phyloP scores from a whole-genome alignment of 2,797 vertebrate genomes.

The Ispidina lecontei region DNA sequence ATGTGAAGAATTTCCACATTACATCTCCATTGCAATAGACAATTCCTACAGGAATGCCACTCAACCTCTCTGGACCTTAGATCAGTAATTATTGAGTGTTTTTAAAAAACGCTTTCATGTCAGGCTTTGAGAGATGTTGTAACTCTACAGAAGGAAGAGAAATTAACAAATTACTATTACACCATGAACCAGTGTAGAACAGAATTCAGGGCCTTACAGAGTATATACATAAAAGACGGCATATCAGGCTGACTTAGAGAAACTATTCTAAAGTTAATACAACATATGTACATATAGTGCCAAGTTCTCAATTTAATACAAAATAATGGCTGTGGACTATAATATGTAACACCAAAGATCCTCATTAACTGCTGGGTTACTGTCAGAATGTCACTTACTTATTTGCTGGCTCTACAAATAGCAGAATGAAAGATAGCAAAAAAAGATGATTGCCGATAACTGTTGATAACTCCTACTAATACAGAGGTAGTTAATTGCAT shows the following conservation, averaged over 20 bases:
- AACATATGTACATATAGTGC: background rate
- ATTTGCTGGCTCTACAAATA: background rate
- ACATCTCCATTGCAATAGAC: background rate
- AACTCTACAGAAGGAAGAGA: background rate
- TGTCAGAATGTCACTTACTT: conserved; percentile 16
- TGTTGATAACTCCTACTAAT: background rate
- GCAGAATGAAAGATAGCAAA: background rate
- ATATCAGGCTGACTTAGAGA: background rate
- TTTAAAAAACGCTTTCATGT: background rate
- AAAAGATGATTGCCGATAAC: background rate
- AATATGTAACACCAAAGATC: background rate
- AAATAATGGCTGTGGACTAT: conserved; percentile 22
- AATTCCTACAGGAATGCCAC: background rate
- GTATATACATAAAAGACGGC: background rate
- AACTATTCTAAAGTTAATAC: background rate
- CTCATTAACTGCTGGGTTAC: conserved; percentile 1
- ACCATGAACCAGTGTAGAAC: background rate
- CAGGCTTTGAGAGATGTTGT: background rate
- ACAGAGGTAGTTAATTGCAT: background rate
- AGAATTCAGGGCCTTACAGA: background rate
- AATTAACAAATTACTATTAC: background rate
- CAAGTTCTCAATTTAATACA: conserved; percentile 33
- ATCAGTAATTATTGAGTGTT: background rate
- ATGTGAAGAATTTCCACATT: background rate
- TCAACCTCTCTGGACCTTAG: background rate